Base-by-base conservation (phyloP, 2,888 invertebrate species). In the Mayetiola destructor region DNA sequence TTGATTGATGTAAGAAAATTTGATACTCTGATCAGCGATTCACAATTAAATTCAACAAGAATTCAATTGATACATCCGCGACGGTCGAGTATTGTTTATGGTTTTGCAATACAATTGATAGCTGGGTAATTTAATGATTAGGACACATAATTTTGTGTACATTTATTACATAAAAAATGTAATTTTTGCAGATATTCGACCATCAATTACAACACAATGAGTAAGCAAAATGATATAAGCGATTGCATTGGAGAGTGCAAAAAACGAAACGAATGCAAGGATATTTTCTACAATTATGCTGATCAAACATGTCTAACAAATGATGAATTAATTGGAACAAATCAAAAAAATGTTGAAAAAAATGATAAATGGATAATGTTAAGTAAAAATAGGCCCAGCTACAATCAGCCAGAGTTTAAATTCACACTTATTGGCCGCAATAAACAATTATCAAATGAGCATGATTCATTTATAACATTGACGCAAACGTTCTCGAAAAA, bases 321-420 rank as follows among this genome's bases (percentile, higher is more conserved):
- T 21, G 40, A 21, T 21, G 21, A 40, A 12, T 40, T 40, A 4
- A 40, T 40, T 40, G 40, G 40, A 40, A 40, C 20, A 3, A 40
- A 40, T 40, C 40, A 21, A 21, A 40, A 3, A 21, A 40, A 40
- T 21, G 40, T 40, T 40, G 40, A 3, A 3, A 21, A 20, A 10
- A 40, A 40, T 21, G 40, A 40, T 40, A 40, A 40, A 40, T 40
- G 40, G 40, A 40, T 40, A 20, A 40, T 40, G 40, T 21, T 40
- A 8, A 40, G 40, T 14, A 40, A 21, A 23, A 40, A 40, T 40
- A 3, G 40, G 21, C 40, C 40, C 4, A 20, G 40, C 1, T 40
- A 12, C 10, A 21, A 40, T 40, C 40, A 40, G 12, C 10, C 40
- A 6, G 40, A 40, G 21, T 40, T 40, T 40, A 40, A 40, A 40